phyloP scores from a whole-genome alignment of 2,888 invertebrate species.

The Eurytoma californica region DNA sequence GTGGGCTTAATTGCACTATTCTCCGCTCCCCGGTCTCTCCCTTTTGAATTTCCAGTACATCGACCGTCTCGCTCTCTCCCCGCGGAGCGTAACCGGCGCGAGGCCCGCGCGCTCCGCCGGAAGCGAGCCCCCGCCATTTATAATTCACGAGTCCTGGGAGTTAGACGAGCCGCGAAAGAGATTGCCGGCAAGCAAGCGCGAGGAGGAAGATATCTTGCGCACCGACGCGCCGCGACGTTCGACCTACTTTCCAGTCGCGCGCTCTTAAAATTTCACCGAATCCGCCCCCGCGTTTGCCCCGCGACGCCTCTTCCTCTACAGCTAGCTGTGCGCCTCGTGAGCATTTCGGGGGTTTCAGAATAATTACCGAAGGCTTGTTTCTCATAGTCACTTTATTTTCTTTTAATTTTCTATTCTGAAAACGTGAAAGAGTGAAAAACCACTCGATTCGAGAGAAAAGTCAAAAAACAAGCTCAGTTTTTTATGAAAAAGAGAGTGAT shows the following conservation, averaged over 20 bases:
- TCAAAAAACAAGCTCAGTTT: too few species aligned
- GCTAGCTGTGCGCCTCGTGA: too few species aligned
- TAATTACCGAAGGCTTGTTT: too few species aligned
- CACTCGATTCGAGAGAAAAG: too few species aligned
- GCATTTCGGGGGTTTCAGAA: too few species aligned
- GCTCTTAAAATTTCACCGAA: conserved; percentile 31
- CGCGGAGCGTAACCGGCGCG: conserved; percentile 40
- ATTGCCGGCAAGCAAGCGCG: conserved; percentile 38
- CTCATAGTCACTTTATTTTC: too few species aligned
- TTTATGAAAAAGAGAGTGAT: too few species aligned
- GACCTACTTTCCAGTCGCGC: conserved; percentile 46
- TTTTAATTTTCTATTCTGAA: too few species aligned
- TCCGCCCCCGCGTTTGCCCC: neutral
- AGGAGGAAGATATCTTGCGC: conserved; percentile 48
- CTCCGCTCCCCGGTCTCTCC: conserved; percentile 56
- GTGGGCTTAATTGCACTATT: conserved; percentile 68
- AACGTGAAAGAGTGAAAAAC: too few species aligned
- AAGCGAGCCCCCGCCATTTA: conserved; percentile 65
- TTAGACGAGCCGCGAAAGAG: conserved; percentile 52
- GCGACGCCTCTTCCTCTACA: neutral
- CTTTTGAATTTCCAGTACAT: conserved; percentile 56
- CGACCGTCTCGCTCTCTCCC: conserved; percentile 17
- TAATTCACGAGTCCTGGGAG: conserved; percentile 67
- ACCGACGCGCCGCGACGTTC: conserved; percentile 15
- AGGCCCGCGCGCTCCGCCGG: conserved; percentile 53